Evolutionary conservation across 2,888 invertebrate species (phyloP), one percentile per base, ranked within the genome.

Genomic region (Pachliopta kotzebuea): DNA sequence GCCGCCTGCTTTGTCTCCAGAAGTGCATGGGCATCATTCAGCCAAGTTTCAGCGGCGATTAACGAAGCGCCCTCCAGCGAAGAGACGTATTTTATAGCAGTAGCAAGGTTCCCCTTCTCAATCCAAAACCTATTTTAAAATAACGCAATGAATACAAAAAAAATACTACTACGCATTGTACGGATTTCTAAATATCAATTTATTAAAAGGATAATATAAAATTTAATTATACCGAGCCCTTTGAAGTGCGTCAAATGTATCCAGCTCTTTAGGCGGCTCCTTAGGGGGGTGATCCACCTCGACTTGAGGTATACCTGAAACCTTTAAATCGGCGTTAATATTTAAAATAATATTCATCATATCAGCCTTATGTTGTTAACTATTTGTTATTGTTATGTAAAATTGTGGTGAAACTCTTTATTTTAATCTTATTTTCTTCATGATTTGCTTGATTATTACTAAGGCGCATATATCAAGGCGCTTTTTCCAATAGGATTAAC

Each of bases 1-100:
- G 98, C 97, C 17, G 98, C 98, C 84, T 98, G 98, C 78, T 96
- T 94, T 14, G 97, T 96, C 88, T 98, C 98, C 70, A 99, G 89
- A 70, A 96, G 93, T 59, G 96, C 93, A 62, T 95, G 93, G 0
- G 97, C 94, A 75, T 97, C 98, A 63, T 95, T 93, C 80, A 72
- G 94, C 99, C 99, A 99, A 70, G 97, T 95, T 53, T 91, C 86
- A 0, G 98, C 97, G 1, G 98, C 95, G 61, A 94, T 93, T 4
- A 96, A 93, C 0, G 99, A 95, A 45, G 98, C 98, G n/a, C 99
- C 99, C 75, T 95, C 92, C 67, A 99, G 89, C 29, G 98, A 93
- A 78, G 96, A 96, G 92, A 97, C 96, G 85, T 98, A 98, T 63
- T 95, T 94, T 14, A 99, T 87, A 0, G 98, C 96, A 83, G 95